phyloP scores from a whole-genome alignment of 2,888 invertebrate genomes.

The Dinocampus coccinellae region DNA sequence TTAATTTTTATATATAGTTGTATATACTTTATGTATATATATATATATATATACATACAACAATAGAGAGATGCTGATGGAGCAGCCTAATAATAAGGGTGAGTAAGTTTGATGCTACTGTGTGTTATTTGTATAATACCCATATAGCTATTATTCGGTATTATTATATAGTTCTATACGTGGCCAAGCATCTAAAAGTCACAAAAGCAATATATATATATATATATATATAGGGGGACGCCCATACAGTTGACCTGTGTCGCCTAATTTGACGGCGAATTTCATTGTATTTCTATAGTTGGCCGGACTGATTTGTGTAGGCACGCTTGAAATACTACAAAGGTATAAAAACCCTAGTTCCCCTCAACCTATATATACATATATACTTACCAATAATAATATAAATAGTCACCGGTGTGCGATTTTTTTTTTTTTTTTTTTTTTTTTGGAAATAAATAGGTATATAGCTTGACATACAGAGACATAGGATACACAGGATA shows the following conservation, averaged over 20 bases:
- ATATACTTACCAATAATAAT: neutral
- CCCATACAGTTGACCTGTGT: conserved; percentile 63
- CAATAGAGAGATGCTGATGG: neutral
- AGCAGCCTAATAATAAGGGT: conserved; percentile 13
- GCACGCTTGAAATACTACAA: conserved; percentile 35
- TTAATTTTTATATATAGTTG: too few species aligned
- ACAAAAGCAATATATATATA: neutral
- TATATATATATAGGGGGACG: conserved; percentile 44
- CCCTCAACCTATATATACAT: neutral
- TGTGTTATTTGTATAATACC: conserved; percentile 35
- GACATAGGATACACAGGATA: conserved; percentile 7
- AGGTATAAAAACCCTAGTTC: conserved; percentile 12
- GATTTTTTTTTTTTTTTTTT: conserved; percentile 4
- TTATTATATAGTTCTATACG: conserved; percentile 30
- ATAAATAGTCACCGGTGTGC: conserved; percentile 14
- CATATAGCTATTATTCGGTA: conserved; percentile 27
- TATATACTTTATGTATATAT: too few species aligned
- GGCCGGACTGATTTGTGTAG: conserved; percentile 44
- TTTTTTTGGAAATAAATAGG: conserved; percentile 1
- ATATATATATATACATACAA: conserved; percentile 9
- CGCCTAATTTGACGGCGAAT: conserved; percentile 59
- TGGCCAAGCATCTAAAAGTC: conserved; percentile 37
- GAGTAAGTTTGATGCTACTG: conserved; percentile 24
- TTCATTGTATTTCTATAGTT: conserved; percentile 18
- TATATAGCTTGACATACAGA: neutral